These are phyloP conservation scores for Gastrophysa polygoni DNA, from an alignment of 2,888 invertebrate genomes.

Conservation along the genomic window DNA sequence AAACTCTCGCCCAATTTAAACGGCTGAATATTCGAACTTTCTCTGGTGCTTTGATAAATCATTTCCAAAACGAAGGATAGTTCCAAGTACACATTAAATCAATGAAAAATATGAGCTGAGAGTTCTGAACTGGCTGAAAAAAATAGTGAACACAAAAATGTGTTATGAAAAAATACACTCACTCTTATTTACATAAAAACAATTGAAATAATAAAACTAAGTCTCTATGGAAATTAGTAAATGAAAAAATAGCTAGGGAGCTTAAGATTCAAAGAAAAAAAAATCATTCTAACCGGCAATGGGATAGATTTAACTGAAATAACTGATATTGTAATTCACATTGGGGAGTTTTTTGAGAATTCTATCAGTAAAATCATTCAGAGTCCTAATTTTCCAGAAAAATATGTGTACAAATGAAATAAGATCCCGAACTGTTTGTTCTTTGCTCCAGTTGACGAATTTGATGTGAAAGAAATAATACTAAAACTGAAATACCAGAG, in stretches of 20 bases:
- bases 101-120: constrained; percentile 1
- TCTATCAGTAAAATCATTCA: background rate
- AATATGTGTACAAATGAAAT: constrained; percentile 1
- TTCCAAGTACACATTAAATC: background rate
- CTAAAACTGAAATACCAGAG: background rate
- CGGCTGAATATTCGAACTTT: too few species aligned
- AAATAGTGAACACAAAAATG: background rate
- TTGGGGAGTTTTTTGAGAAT: background rate
- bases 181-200: background rate
- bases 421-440: background rate
- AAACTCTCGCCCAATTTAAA: too few species aligned
- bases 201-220: constrained; percentile 4
- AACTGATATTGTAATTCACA: background rate
- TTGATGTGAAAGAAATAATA: constrained; percentile 9
- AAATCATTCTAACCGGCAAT: background rate
- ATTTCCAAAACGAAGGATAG: constrained; percentile 8
- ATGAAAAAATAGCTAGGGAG: background rate
- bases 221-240: constrained; percentile 6
- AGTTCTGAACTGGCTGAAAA: constrained; percentile 10
- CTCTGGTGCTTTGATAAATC: constrained; percentile 1
- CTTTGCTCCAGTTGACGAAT: background rate
- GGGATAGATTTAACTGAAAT: background rate
- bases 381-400: background rate
- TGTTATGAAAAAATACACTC: constrained; percentile 1
- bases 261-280: background rate